Percentiles rank a stretch among this genome's conserved stretches.
Evolutionary conservation across 2,888 invertebrate genomes (phyloP).

Genomic region (Hesperia comma): DNA sequence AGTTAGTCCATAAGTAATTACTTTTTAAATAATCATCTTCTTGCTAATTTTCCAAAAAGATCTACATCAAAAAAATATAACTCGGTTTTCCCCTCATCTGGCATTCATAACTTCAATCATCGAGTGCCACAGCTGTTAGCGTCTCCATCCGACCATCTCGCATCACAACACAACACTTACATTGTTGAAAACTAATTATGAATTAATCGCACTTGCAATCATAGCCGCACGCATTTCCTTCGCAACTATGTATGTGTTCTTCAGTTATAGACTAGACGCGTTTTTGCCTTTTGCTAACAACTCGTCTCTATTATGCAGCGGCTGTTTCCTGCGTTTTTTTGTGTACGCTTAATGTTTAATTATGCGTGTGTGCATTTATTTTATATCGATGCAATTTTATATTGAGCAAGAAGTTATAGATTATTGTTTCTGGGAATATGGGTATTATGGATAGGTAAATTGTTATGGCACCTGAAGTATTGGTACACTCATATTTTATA

Average conservation of each 20-base stretch:
- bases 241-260: background rate
- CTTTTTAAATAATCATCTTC: too few relatives aligned
- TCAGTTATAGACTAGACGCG: conserved; percentile 16
- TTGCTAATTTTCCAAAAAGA: too few relatives aligned
- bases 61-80: too few relatives aligned
- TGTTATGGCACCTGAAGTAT: too few relatives aligned
- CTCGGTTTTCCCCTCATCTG: conserved; percentile 6
- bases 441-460: too few relatives aligned
- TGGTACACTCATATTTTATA: too few relatives aligned
- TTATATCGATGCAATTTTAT: background rate
- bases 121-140: conserved; percentile 6
- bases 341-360: background rate
- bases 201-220: conserved; percentile 16
- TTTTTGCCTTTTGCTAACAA: conserved; percentile 17
- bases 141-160: conserved; percentile 16
- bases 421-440: too few relatives aligned
- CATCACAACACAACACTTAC: conserved; percentile 14
- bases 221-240: conserved; percentile 14
- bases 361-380: background rate
- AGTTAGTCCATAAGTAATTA: too few relatives aligned
- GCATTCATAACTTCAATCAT: conserved; percentile 14
- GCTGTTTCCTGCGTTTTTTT: background rate
- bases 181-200: conserved; percentile 23
- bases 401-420: too few relatives aligned
- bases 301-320: background rate